These are phyloP conservation scores for Triplophysa siluroides DNA, from an alignment of 2,113 vertebrate genomes.

Conservation along the genomic window DNA sequence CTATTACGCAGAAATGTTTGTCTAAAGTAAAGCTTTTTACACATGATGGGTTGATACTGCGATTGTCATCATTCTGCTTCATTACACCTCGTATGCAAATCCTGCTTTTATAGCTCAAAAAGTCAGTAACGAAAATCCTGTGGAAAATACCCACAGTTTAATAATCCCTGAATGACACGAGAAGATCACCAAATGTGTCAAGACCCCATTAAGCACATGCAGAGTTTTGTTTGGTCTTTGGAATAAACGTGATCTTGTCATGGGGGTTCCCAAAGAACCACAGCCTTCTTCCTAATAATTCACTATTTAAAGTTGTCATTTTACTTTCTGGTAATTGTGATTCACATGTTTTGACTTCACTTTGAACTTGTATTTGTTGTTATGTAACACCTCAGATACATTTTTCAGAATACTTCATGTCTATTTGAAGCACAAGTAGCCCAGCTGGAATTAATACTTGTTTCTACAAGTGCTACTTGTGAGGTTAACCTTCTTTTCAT, in stretches of 20 bases:
- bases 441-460: background rate
- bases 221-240: background rate
- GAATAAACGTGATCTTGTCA: background rate
- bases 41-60: slow-evolving; percentile 5
- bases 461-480: no score
- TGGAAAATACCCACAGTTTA: slow-evolving; percentile 28
- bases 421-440: background rate
- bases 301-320: background rate
- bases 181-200: slow-evolving; percentile 28
- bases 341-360: background rate
- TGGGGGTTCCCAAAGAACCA: slow-evolving; percentile 19
- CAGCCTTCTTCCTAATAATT: background rate
- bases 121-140: slow-evolving; percentile 23
- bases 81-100: slow-evolving; percentile 38
- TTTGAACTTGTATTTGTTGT: background rate
- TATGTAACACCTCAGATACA: background rate
- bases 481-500: background rate
- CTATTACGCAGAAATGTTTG: background rate
- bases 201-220: slow-evolving; percentile 7
- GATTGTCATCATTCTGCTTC: slow-evolving; percentile 26
- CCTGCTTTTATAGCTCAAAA: slow-evolving; percentile 1
- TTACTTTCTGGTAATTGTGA: slow-evolving; percentile 14
- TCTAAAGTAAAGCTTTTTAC: no score
- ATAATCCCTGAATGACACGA: slow-evolving; percentile 28
- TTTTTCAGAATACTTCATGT: background rate